A percentile compares a stretch with the other conserved stretches of the same genome.
Conservation (phyloP, 1,140 invertebrate species). For the Aleiodes sp. region DNA sequence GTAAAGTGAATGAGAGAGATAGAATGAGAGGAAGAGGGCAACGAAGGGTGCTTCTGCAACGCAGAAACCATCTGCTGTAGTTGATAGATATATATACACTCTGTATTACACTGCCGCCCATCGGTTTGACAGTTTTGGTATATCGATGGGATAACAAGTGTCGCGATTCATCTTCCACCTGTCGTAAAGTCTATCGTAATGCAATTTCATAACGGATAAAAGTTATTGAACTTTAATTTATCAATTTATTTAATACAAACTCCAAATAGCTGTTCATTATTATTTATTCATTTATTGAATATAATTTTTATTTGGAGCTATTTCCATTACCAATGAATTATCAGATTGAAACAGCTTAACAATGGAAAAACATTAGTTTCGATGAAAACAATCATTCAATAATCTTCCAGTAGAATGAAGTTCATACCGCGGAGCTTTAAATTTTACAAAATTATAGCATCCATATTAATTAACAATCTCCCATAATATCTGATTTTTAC, state of each 20-base stretch:
- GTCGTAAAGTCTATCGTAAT: slow-evolving; percentile 30
- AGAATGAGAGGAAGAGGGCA: not conserved
- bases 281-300: too few relatives aligned
- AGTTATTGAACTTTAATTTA: not conserved
- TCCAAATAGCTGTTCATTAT: too few relatives aligned
- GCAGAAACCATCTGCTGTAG: slow-evolving; percentile 32
- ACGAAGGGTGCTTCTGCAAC: slow-evolving; percentile 18
- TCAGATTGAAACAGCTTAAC: too few relatives aligned
- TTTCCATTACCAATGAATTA: too few relatives aligned
- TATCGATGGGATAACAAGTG: slow-evolving; percentile 34
- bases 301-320: too few relatives aligned
- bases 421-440: too few relatives aligned
- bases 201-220: slow-evolving; percentile 7
- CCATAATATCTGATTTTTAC: too few relatives aligned
- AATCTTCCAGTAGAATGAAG: too few relatives aligned
- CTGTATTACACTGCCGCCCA: slow-evolving; percentile 27
- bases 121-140: slow-evolving; percentile 33
- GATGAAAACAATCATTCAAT: too few relatives aligned
- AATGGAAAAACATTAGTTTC: too few relatives aligned
- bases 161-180: slow-evolving; percentile 34
- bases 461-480: too few relatives aligned
- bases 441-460: too few relatives aligned
- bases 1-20: not conserved
- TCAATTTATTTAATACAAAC: slow-evolving; percentile 20
- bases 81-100: slow-evolving; percentile 30